Conservation (phyloP, 92 coral and sea anemone species). For the Parazoanthus swiftii region DNA sequence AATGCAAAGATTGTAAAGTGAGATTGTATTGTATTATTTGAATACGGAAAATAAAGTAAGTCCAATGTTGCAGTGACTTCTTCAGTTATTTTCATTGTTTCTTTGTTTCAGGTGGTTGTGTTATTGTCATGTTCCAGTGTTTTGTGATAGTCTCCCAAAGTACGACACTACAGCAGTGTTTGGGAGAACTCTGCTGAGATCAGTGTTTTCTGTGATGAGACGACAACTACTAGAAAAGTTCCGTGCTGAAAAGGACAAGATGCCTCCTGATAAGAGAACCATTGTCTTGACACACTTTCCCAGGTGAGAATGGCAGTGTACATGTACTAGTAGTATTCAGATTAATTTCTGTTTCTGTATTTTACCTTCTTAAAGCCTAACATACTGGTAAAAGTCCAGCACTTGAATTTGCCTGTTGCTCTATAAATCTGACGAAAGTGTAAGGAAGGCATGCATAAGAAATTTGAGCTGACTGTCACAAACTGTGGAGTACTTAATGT, state of each 20-base stretch:
- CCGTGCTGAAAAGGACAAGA: slow-evolving; percentile 94
- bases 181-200: slow-evolving; percentile 83
- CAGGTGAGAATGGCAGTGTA: slow-evolving; percentile 53
- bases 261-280: slow-evolving; percentile 94
- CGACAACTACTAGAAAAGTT: slow-evolving; percentile 91
- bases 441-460: no score
- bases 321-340: neutral
- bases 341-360: no score
- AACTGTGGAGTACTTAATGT: no score
- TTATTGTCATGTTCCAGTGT: slow-evolving; percentile 95
- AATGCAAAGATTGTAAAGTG: no score
- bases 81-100: neutral
- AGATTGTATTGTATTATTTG: no score
- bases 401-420: no score
- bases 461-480: no score
- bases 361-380: no score
- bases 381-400: neutral
- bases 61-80: no score
- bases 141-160: slow-evolving; percentile 90
- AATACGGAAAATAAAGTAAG: no score
- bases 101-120: slow-evolving; percentile 80
- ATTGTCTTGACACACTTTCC: slow-evolving; percentile 97
- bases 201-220: slow-evolving; percentile 92
- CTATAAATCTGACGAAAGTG: no score
- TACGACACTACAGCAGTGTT: slow-evolving; percentile 91